phyloP scores from a whole-genome alignment of 53 echinoderm and acorn worm genomes.

The Pentamera pediparva region DNA sequence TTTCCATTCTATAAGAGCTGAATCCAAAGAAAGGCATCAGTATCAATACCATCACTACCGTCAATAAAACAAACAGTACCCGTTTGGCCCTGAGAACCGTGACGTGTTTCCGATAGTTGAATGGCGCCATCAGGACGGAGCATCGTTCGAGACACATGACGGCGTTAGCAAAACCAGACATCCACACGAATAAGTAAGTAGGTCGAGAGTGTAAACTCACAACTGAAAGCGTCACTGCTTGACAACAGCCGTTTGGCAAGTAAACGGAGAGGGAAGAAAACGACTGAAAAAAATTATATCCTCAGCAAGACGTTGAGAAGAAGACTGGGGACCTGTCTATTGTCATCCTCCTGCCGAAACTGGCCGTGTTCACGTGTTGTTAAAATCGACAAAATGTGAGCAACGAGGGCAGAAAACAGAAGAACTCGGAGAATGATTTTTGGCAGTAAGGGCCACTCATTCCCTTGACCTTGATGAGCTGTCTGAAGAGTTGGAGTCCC shows the following conservation, averaged over 20 bases:
- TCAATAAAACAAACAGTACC: neutral
- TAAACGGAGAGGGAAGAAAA: conserved; percentile 53
- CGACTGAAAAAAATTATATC: conserved; percentile 41
- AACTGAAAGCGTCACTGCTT: conserved; percentile 13
- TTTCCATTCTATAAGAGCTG: conserved; percentile 4
- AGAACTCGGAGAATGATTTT: no score
- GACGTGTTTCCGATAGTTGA: conserved; percentile 1
- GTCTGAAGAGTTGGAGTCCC: no score
- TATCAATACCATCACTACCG: neutral
- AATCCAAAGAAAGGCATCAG: neutral
- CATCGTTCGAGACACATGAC: conserved; percentile 11
- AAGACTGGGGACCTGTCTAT: conserved; percentile 31
- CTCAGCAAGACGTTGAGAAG: conserved; percentile 38
- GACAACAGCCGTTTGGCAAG: neutral
- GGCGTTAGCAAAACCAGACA: conserved; percentile 20
- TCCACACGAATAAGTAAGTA: conserved; percentile 63
- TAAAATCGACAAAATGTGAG: conserved; percentile 46
- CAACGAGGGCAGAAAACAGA: conserved; percentile 50
- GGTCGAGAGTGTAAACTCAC: conserved; percentile 49
- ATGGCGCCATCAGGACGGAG: neutral
- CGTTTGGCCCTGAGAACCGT: neutral
- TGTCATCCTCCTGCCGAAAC: conserved; percentile 3
- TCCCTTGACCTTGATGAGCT: no score
- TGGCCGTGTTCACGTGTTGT: conserved; percentile 30
- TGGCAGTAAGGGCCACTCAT: no score